Conservation (phyloP, 2,113 vertebrate genomes). For the Orientallactaga bullata region DNA sequence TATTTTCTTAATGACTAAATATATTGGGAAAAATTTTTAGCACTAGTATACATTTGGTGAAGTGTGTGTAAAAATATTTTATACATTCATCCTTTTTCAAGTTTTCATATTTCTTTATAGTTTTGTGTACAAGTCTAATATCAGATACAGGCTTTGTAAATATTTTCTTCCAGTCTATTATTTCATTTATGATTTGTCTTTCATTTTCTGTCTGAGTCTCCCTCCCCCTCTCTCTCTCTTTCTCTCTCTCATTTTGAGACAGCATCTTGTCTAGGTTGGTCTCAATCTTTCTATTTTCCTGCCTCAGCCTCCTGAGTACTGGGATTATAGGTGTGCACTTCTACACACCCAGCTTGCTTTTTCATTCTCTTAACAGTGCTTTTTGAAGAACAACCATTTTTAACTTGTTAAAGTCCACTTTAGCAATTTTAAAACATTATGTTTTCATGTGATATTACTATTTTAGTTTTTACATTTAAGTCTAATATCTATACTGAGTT, state of each 20-base stretch:
- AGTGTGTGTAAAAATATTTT: not conserved
- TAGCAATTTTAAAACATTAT: not conserved
- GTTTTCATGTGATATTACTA: not conserved
- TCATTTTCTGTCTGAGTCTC: not conserved
- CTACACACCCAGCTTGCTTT: not conserved
- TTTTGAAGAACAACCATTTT: not conserved
- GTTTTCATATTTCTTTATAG: not conserved
- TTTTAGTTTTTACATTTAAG: not conserved
- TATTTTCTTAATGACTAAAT: constrained; percentile 7
- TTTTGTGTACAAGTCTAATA: not conserved
- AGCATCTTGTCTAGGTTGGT: not conserved
- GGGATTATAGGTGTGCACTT: not conserved
- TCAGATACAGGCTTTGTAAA: not conserved
- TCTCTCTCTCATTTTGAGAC: not conserved
- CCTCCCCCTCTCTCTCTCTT: not conserved
- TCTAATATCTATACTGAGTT: not conserved
- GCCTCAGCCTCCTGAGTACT: not conserved
- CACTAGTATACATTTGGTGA: not conserved
- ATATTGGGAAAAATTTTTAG: not conserved
- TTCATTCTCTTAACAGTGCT: too few species aligned
- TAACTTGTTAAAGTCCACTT: not conserved
- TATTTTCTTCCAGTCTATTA: not conserved
- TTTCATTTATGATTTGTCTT: not conserved
- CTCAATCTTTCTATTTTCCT: not conserved
- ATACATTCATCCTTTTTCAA: not conserved